Evolutionary conservation across 1,140 invertebrate genomes (phyloP), one percentile per base, ranked within the genome.

Genomic region (Penaeus vannamei): DNA sequence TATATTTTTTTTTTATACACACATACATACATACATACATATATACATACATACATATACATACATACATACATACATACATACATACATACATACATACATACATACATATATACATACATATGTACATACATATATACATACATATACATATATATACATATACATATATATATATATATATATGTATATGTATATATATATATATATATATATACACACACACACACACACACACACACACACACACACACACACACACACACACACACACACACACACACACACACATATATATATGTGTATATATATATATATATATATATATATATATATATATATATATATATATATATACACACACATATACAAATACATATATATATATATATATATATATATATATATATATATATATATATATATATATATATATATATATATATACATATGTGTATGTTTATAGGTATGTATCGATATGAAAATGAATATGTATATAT

Each of bases 371-470:
- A 53, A 0, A 53, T 80, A 23, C 1, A 53, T 80, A 23, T 26
- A 53, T 80, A 23, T 26, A 53, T 80, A 80, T 42, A 80, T 32
- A 80, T 80, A 80, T 80, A 80, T 32, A 80, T 36, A 80, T 80
- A 23, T 80, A 53, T 80, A 53, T 36, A 53, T 32, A 23, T 80
- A 23, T 80, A 53, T 36, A 23, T 80, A 23, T 80, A 23, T 80
- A 23, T 32, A 23, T 80, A 7, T 80, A 23, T 80, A 23, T 80
- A 1, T 80, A 7, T 80, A 23, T 80, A 7, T 80, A 23, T 80
- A 23, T 80, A 23, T 80, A 23, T 80, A 23, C 36, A 10, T 32
- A 10, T 32, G 26, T 80, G 36, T 80, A 23, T 80, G 36, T 80
- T 8, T 80, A 23, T 80, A 23, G 14, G 36, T 80, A 23, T 80